phyloP scores from a whole-genome alignment of 2,797 vertebrate species.

The Novumbra hubbsi region DNA sequence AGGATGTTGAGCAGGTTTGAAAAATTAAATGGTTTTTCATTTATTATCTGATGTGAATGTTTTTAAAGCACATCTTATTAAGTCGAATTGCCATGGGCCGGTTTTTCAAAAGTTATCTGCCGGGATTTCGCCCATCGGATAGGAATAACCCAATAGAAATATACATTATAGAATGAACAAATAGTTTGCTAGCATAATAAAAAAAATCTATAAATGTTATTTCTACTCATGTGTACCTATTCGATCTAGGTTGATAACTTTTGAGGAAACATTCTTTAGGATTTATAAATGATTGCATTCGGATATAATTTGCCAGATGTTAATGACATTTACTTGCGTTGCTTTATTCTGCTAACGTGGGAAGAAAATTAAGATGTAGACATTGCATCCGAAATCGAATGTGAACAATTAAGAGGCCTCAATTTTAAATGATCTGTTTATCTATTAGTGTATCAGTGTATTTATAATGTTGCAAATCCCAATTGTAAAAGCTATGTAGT shows the following conservation, averaged over 20 bases:
- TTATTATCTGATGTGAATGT: not conserved
- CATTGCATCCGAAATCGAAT: not conserved
- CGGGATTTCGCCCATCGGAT: too few species aligned
- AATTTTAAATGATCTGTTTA: not conserved
- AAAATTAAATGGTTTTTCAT: not conserved
- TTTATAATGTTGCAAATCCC: not conserved
- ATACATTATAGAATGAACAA: too few species aligned
- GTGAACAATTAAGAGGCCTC: not conserved
- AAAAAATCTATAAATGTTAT: too few species aligned
- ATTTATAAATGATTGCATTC: not conserved
- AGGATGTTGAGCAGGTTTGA: not conserved
- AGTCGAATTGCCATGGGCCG: too few species aligned
- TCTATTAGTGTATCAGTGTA: not conserved
- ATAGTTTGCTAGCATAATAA: too few species aligned
- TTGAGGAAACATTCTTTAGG: not conserved
- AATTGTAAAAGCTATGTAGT: not conserved
- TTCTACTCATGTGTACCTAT: too few species aligned
- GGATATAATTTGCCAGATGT: not conserved
- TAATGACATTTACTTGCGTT: not conserved
- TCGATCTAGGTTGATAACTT: too few species aligned
- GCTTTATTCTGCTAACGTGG: not conserved
- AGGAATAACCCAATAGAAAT: too few species aligned
- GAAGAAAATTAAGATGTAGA: not conserved
- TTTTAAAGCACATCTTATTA: not conserved
- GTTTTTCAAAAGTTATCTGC: too few species aligned